Conservation (phyloP, 2,113 vertebrate species). For the Acinonyx jubatus region DNA sequence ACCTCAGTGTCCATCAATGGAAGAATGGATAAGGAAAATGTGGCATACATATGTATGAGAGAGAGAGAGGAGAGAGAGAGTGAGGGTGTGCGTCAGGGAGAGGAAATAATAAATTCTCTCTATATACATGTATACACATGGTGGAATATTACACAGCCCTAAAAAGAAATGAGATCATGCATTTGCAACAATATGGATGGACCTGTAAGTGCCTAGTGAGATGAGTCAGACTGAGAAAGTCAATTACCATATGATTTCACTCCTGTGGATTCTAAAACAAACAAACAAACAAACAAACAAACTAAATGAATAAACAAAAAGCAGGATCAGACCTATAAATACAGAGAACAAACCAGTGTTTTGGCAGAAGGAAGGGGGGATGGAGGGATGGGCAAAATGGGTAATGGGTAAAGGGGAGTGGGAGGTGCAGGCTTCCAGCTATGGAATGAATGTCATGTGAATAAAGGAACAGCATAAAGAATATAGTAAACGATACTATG, state of each 20-base stretch:
- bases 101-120: not conserved
- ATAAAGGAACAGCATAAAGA: not conserved
- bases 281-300: not conserved
- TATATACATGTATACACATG: not conserved
- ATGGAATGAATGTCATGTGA: not conserved
- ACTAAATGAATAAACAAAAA: not conserved
- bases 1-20: not conserved
- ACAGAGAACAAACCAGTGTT: not conserved
- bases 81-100: too few species aligned
- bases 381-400: not conserved
- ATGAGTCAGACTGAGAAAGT: not conserved
- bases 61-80: not conserved
- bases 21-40: not conserved
- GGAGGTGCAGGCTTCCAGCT: not conserved
- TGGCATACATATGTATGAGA: not conserved
- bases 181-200: not conserved
- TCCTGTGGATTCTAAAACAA: not conserved
- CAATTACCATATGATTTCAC: not conserved
- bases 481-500: not conserved
- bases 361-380: not conserved
- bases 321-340: not conserved
- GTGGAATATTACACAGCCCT: not conserved
- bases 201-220: not conserved
- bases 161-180: not conserved
- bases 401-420: not conserved